Conservation (phyloP, 2,113 vertebrate species). For the Tragelaphus buxtoni region DNA sequence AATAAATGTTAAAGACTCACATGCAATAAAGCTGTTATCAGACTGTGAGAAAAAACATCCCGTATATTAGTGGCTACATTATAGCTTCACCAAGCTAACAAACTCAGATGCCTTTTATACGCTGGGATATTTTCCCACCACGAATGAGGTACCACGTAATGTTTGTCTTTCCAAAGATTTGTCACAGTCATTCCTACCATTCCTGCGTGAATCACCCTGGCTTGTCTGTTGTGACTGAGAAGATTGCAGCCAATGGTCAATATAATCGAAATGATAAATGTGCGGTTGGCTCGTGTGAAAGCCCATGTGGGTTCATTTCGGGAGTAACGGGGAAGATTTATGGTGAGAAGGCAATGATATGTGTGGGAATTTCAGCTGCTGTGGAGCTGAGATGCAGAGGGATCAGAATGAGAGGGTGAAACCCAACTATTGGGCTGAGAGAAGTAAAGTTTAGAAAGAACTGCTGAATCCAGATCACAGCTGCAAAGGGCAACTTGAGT, state of each 20-base stretch:
- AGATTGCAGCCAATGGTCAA: neutral
- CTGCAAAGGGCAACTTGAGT: neutral
- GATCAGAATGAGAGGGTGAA: neutral
- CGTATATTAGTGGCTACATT: neutral
- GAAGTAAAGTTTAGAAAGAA: neutral
- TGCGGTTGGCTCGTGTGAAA: neutral
- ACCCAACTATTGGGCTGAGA: neutral
- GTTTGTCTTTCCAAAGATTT: slow-evolving; percentile 49
- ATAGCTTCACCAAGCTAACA: neutral
- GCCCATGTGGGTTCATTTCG: neutral
- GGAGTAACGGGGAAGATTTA: neutral
- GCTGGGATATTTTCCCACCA: slow-evolving; percentile 44
- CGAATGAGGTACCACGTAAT: neutral
- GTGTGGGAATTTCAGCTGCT: slow-evolving; percentile 33
- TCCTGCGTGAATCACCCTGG: slow-evolving; percentile 35
- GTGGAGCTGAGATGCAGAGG: neutral
- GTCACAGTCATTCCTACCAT: slow-evolving; percentile 6
- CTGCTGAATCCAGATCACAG: neutral
- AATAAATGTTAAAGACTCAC: slow-evolving; percentile 10
- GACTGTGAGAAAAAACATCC: slow-evolving; percentile 47
- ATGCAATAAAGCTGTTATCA: slow-evolving; percentile 43
- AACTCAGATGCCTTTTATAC: slow-evolving; percentile 32
- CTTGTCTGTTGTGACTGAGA: neutral
- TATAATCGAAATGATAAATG: neutral
- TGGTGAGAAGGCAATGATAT: neutral